Evolutionary conservation across 2,797 vertebrate genomes (phyloP).

Genomic region (Cyprinodon diabolis): DNA sequence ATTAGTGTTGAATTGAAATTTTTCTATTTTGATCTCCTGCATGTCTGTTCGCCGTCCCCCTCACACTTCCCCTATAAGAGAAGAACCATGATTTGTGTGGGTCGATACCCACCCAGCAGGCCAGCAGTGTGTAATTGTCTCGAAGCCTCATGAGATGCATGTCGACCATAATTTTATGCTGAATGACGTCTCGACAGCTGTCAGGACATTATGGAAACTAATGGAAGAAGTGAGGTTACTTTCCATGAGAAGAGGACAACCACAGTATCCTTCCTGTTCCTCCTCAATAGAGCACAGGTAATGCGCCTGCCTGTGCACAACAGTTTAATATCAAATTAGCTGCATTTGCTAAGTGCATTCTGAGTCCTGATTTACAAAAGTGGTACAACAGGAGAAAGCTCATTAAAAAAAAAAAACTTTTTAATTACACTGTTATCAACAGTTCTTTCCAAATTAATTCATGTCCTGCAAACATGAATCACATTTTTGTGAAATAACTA

Average conservation of each 20-base stretch:
- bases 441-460: neutral
- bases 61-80: slow-evolving; percentile 17
- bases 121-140: slow-evolving; percentile 51
- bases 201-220: slow-evolving; percentile 78
- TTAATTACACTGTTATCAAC: neutral
- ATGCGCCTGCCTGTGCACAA: slow-evolving; percentile 17
- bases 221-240: slow-evolving; percentile 78
- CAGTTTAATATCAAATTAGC: slow-evolving; percentile 9
- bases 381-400: neutral
- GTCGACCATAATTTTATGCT: slow-evolving; percentile 54
- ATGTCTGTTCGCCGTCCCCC: slow-evolving; percentile 51
- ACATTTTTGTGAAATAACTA: no score
- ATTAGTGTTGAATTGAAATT: neutral
- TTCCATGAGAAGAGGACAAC: slow-evolving; percentile 81
- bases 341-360: slow-evolving; percentile 1
- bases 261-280: slow-evolving; percentile 83
- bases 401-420: neutral
- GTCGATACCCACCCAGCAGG: slow-evolving; percentile 49
- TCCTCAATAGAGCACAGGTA: slow-evolving; percentile 52
- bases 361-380: neutral
- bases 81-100: slow-evolving; percentile 30
- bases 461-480: no score
- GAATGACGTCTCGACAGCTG: slow-evolving; percentile 57
- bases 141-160: slow-evolving; percentile 54
- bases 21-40: slow-evolving; percentile 49